phyloP scores from a whole-genome alignment of 2,797 vertebrate genomes.

The Dryobates pubescens region DNA sequence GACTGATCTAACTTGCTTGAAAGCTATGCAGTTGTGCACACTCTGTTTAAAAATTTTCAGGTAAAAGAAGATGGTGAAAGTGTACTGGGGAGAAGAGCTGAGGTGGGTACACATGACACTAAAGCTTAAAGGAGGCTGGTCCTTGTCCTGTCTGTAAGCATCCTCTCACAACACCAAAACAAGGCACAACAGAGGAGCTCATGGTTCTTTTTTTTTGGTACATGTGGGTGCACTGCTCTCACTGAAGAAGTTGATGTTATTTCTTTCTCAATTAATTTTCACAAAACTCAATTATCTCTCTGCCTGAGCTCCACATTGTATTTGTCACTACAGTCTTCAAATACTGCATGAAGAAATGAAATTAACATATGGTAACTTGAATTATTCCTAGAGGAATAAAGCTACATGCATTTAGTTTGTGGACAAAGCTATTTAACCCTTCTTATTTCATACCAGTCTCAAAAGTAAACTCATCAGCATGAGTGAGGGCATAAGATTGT shows the following conservation, averaged over 20 bases:
- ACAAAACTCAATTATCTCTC: not conserved
- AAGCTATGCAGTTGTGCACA: conserved; percentile 62
- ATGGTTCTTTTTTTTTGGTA: not conserved
- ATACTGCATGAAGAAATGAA: conserved; percentile 8
- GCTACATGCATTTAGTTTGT: not conserved
- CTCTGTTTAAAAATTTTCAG: conserved; percentile 69
- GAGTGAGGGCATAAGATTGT: not conserved
- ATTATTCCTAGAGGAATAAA: not conserved
- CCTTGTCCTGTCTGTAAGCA: conserved; percentile 3
- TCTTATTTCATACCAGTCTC: not conserved
- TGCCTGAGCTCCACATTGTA: conserved; percentile 9
- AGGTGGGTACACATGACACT: conserved; percentile 24
- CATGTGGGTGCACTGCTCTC: not conserved
- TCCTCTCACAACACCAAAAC: not conserved
- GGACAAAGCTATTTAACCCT: not conserved
- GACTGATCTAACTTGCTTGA: conserved; percentile 59
- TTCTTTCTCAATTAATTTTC: not conserved
- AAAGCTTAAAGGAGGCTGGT: conserved; percentile 15
- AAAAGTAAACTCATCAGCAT: not conserved
- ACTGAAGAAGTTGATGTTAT: not conserved
- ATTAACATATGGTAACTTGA: not conserved
- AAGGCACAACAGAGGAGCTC: not conserved
- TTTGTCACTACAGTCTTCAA: not conserved
- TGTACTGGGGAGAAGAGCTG: conserved; percentile 70
- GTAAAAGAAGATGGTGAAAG: conserved; percentile 66